Base-by-base conservation (phyloP, 1,140 invertebrate genomes). In the Archivesica marissinica region DNA sequence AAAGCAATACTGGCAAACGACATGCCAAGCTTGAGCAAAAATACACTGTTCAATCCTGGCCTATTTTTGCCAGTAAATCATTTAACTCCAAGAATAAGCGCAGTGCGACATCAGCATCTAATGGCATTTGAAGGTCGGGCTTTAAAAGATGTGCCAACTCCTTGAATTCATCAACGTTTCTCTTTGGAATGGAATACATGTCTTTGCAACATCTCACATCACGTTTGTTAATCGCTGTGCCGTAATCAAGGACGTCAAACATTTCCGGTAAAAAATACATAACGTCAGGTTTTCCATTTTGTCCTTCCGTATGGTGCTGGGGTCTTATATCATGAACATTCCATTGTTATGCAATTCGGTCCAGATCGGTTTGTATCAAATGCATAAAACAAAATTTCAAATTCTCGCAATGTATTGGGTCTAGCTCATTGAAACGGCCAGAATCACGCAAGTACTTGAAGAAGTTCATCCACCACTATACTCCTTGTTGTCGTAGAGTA, bases 71-170 rank as follows among this genome's bases (percentile, higher is more conserved):
- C 28, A 75, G 33, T 75, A 52, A 78, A 64, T 78, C 76, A 35
- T 52, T 61, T 41, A 78, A 38, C 17, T 78, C 54, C 15, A 44
- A n/a, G 39, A 41, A 78, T 44, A 78, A 64, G 38, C 47, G 28
- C 9, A 80, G 38, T 25, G 44, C 78, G 38, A 3, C 44, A 35
- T 80, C 44, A 50, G 44, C 61, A 47, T 68, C 25, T 17, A 41
- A 28, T 64, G 78, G 78, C 23, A 80, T 68, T 25, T 70, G 78
- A 66, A 66, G 64, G 28, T 70, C 78, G 23, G 61, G 44, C 44
- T 80, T 80, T 52, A 80, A 28, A 30, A 66, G 25, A 17, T 68
- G 25, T 20, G 59, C 78, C 64, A 68, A 56, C 28, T 80, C 28
- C 11, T 78, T 56, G 33, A 78, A 78, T 44, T 78, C 56, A 38